phyloP scores from a whole-genome alignment of 2,113 vertebrate genomes.

The Calypte anna region DNA sequence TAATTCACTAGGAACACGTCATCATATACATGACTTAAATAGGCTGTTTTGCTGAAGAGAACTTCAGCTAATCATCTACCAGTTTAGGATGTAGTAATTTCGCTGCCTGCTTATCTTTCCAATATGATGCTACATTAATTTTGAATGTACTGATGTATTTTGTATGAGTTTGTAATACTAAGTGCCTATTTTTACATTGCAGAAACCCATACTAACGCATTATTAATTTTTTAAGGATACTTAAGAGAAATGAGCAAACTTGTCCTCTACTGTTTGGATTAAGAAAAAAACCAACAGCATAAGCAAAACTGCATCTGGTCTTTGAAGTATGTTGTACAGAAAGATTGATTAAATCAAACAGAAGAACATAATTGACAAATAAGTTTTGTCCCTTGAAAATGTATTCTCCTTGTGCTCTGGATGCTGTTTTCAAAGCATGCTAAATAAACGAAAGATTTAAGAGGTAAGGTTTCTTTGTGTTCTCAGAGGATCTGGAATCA shows the following conservation, averaged over 20 bases:
- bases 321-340: neutral
- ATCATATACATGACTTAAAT: neutral
- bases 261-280: neutral
- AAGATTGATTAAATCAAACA: neutral
- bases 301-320: neutral
- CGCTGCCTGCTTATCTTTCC: neutral
- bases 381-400: neutral
- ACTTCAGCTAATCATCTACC: neutral
- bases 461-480: neutral
- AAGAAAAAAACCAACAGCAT: neutral
- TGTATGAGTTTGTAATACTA: neutral
- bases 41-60: constrained; percentile 1
- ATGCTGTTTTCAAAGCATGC: neutral
- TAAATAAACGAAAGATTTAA: constrained; percentile 1
- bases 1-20: neutral
- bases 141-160: constrained; percentile 31
- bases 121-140: neutral
- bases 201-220: neutral
- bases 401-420: neutral
- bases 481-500: neutral
- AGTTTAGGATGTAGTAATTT: neutral
- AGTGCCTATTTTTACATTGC: constrained; percentile 18
- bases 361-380: neutral
- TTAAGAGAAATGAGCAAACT: neutral
- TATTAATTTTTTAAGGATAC: neutral